A percentile compares a stretch with the other conserved stretches of the same genome.
Evolutionary conservation across 2,797 vertebrate species (phyloP).

Genomic region (Parambassis ranga): DNA sequence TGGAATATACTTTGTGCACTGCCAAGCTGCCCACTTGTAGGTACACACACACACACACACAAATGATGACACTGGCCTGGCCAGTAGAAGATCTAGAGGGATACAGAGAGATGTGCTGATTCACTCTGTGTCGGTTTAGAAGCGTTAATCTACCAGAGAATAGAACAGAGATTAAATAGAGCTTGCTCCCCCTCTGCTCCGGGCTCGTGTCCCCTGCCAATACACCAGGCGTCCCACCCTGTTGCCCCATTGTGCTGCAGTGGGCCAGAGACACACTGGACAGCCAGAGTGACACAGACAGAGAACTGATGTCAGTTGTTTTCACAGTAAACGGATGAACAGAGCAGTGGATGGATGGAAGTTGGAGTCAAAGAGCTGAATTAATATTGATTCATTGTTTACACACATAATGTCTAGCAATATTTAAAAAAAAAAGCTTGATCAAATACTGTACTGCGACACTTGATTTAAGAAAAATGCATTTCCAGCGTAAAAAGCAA

Average conservation of each 20-base stretch:
- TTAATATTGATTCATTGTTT: slow-evolving; percentile 19
- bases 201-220: slow-evolving; percentile 42
- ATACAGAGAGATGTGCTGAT: slow-evolving; percentile 81
- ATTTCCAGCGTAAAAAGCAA: neutral
- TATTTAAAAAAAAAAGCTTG: too few relatives aligned
- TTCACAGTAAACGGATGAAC: slow-evolving; percentile 49
- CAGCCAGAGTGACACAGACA: slow-evolving; percentile 48
- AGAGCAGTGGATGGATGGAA: slow-evolving; percentile 20
- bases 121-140: slow-evolving; percentile 78
- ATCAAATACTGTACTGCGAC: too few relatives aligned
- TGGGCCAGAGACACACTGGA: slow-evolving; percentile 48
- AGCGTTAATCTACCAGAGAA: slow-evolving; percentile 80
- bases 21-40: neutral
- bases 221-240: slow-evolving; percentile 44
- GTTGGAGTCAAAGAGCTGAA: slow-evolving; percentile 17
- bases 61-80: slow-evolving; percentile 34
- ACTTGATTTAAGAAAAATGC: neutral
- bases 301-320: slow-evolving; percentile 75
- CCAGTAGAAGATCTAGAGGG: slow-evolving; percentile 59
- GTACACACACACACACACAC: slow-evolving; percentile 20
- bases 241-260: slow-evolving; percentile 49
- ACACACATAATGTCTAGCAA: slow-evolving; percentile 9
- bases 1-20: slow-evolving; percentile 3
- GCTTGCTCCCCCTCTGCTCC: slow-evolving; percentile 37
- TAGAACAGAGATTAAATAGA: slow-evolving; percentile 76